Conservation (phyloP, 2,888 invertebrate genomes). For the Piscicola geometra region DNA sequence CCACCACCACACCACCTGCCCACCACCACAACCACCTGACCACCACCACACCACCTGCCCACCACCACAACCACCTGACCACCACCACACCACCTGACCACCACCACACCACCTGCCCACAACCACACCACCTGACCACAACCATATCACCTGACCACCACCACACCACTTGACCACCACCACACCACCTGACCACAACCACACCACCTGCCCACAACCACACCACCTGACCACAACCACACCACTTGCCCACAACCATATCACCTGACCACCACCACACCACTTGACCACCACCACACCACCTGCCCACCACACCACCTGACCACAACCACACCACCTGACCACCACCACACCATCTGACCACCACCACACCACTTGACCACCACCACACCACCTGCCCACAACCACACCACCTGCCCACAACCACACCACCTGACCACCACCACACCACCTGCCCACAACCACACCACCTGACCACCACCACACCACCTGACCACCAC, state of each 20-base stretch:
- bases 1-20: neutral
- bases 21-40: too few species aligned
- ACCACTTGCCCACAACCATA: too few species aligned
- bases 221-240: neutral
- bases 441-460: neutral
- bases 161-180: neutral
- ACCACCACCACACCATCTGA: too few species aligned
- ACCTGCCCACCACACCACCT: too few species aligned
- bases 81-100: constrained; percentile 53
- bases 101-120: neutral
- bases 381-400: neutral
- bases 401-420: neutral
- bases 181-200: neutral
- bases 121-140: constrained; percentile 48
- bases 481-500: neutral
- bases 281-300: neutral
- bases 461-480: neutral
- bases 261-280: neutral
- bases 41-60: too few species aligned
- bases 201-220: neutral
- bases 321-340: too few species aligned
- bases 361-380: too few species aligned
- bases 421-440: neutral
- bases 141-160: too few species aligned
- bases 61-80: too few species aligned